phyloP scores from a whole-genome alignment of 2,113 vertebrate species.

The Phyllostomus discolor region DNA sequence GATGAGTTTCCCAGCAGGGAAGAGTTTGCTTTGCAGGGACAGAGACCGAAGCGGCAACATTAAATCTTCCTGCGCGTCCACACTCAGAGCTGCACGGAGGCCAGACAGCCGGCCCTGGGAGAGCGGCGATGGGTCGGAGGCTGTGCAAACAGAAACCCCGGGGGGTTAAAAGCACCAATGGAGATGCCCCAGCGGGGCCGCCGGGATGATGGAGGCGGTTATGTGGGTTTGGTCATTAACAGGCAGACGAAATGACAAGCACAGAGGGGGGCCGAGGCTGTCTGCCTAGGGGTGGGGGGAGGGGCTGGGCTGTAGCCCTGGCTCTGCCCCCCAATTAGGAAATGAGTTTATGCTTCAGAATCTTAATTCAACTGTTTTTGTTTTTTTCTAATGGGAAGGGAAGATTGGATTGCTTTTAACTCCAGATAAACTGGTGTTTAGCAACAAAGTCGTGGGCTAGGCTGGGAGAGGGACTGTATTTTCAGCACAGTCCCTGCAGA shows the following conservation, averaged over 20 bases:
- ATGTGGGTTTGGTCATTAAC: neutral
- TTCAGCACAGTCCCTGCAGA: neutral
- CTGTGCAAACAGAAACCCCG: conserved; percentile 19
- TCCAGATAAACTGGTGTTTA: neutral
- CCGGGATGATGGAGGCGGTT: conserved; percentile 40
- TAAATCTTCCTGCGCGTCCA: conserved; percentile 67
- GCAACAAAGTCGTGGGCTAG: neutral
- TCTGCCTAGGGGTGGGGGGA: neutral
- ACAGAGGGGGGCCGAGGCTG: neutral
- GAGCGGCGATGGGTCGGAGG: neutral
- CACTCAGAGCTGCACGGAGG: conserved; percentile 41
- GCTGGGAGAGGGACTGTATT: neutral
- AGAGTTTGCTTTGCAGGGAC: conserved; percentile 71
- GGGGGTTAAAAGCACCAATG: conserved; percentile 57
- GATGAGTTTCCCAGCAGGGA: conserved; percentile 76
- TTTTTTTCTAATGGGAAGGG: neutral
- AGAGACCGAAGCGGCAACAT: conserved; percentile 63
- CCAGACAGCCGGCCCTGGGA: conserved; percentile 31
- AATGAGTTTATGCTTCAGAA: neutral
- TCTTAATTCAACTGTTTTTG: neutral
- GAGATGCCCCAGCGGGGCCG: neutral
- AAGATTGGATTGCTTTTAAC: neutral
- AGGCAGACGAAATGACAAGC: neutral
- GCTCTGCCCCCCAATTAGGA: neutral
- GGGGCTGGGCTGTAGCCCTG: neutral